A percentile compares a stretch with the other conserved stretches of the same genome.
phyloP scores from a whole-genome alignment of 2,797 vertebrate species.

The Gymnopithys bicolor region DNA sequence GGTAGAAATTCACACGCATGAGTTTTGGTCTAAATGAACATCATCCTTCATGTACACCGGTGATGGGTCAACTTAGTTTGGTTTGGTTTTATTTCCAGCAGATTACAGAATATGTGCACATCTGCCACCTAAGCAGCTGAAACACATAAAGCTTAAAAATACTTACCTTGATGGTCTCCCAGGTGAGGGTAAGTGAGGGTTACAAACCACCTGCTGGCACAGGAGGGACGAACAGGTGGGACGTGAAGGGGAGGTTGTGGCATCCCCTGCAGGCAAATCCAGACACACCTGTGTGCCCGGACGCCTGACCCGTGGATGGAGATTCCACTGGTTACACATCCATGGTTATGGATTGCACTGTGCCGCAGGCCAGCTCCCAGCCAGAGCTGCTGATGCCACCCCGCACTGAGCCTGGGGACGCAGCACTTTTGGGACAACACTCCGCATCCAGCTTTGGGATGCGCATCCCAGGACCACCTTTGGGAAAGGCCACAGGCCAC shows the following conservation, averaged over 20 bases:
- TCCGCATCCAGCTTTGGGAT: fast-evolving
- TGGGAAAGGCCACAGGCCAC: background rate
- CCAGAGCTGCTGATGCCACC: fast-evolving
- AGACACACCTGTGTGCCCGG: fast-evolving
- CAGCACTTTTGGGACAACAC: fast-evolving
- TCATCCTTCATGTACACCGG: background rate
- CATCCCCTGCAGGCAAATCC: background rate
- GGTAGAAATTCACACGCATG: background rate
- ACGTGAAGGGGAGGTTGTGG: fast-evolving
- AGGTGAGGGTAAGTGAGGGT: fast-evolving
- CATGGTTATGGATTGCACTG: fast-evolving
- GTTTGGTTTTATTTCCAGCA: background rate
- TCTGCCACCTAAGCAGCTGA: background rate
- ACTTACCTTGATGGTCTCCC: background rate
- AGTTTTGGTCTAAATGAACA: background rate
- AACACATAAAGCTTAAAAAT: background rate
- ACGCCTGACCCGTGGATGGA: background rate
- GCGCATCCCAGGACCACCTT: background rate
- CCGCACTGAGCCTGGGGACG: fast-evolving
- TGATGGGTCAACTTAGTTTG: background rate
- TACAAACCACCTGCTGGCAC: background rate
- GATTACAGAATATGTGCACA: background rate
- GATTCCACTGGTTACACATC: fast-evolving
- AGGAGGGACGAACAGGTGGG: fast-evolving
- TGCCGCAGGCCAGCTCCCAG: background rate